phyloP scores from a whole-genome alignment of 92 coral and sea anemone genomes.

The Actinernus sp. region DNA sequence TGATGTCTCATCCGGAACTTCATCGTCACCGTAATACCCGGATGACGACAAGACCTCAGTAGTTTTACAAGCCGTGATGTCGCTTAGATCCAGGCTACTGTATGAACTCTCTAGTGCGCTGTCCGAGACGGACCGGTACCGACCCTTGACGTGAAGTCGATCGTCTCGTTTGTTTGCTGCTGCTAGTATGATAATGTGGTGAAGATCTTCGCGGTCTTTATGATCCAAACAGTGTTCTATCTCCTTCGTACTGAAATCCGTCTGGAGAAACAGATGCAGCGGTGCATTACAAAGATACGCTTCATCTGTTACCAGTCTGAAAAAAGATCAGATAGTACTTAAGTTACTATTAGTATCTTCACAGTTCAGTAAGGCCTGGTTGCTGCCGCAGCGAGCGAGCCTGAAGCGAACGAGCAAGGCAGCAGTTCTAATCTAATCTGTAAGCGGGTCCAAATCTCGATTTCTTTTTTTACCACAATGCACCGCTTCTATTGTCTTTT shows the following conservation, averaged over 20 bases:
- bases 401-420: too few species aligned
- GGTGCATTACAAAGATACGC: conserved; percentile 9
- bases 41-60: conserved; percentile 10
- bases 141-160: not conserved
- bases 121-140: conserved; percentile 6
- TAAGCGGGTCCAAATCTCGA: too few species aligned
- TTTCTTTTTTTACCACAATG: too few species aligned
- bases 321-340: too few species aligned
- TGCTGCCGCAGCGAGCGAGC: too few species aligned
- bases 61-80: conserved; percentile 5
- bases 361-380: too few species aligned
- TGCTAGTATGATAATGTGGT: conserved; percentile 30
- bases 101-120: conserved; percentile 16
- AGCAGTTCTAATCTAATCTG: too few species aligned
- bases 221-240: conserved; percentile 14
- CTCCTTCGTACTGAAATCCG: conserved; percentile 21
- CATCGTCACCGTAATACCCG: conserved; percentile 39
- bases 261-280: conserved; percentile 35
- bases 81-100: conserved; percentile 41
- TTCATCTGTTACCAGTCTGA: conserved; percentile 12
- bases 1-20: not conserved
- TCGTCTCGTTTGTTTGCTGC: conserved; percentile 19
- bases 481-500: too few species aligned
- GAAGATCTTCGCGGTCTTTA: conserved; percentile 30
- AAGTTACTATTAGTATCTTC: too few species aligned